Conservation (phyloP, 2,113 vertebrate species). For the Gorilla gorilla region DNA sequence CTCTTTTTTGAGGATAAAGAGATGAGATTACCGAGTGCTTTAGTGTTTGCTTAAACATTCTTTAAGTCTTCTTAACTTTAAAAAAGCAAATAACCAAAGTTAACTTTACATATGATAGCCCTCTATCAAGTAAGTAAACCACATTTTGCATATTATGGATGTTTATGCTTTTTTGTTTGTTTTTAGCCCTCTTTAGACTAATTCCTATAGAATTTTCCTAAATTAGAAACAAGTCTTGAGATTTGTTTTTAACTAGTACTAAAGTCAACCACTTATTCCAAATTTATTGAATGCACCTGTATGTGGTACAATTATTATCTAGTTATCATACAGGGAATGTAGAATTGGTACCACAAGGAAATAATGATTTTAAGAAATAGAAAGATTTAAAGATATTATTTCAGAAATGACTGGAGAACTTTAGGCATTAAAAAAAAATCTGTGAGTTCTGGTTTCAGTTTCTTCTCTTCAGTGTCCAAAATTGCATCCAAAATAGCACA, state of each 20-base stretch:
- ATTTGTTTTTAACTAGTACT: conserved; percentile 36
- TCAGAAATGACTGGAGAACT: conserved; percentile 27
- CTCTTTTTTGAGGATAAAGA: background rate
- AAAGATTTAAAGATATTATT: background rate
- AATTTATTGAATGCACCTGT: background rate
- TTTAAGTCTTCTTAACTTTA: conserved; percentile 29
- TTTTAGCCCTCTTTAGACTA: background rate
- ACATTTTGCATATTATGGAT: background rate
- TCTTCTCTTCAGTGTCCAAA: background rate
- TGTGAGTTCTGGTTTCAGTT: conserved; percentile 23
- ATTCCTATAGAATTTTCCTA: background rate
- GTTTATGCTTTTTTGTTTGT: conserved; percentile 27
- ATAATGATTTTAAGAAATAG: conserved; percentile 42
- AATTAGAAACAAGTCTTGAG: background rate
- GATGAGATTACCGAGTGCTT: background rate
- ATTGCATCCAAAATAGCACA: background rate
- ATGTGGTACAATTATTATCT: background rate
- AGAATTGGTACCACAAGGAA: conserved; percentile 15
- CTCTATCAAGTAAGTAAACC: background rate
- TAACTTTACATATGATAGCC: background rate
- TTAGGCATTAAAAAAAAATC: conserved; percentile 8
- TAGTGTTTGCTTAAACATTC: conserved; percentile 18
- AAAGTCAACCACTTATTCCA: background rate
- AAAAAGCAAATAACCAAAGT: background rate
- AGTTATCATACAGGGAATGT: background rate